Evolutionary conservation across 2,113 vertebrate genomes (phyloP).

Genomic region (Ptilorrhoa leucosticta): DNA sequence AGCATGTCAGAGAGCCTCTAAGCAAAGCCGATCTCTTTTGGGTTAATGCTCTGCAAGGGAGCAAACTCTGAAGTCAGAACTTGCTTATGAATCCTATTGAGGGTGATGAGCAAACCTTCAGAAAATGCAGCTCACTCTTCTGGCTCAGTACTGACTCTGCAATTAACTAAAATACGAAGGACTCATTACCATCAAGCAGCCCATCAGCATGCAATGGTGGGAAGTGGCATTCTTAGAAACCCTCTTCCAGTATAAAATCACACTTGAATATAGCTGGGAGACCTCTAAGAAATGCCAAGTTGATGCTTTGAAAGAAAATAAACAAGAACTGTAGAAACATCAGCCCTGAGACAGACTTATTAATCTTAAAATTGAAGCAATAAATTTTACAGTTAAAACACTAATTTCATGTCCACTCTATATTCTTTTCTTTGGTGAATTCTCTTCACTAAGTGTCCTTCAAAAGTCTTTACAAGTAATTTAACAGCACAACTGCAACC

Average conservation of each 20-base stretch:
- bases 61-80: background rate
- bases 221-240: background rate
- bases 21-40: background rate
- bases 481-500: background rate
- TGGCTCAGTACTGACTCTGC: background rate
- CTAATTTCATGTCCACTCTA: background rate
- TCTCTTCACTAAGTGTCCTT: background rate
- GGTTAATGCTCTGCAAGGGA: background rate
- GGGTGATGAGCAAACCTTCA: background rate
- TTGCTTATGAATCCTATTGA: background rate
- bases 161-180: conserved; percentile 9
- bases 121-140: background rate
- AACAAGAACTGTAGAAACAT: background rate
- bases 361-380: background rate
- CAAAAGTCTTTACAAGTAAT: background rate
- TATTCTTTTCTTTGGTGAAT: background rate
- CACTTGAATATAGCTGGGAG: background rate
- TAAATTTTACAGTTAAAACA: background rate
- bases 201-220: background rate
- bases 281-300: background rate
- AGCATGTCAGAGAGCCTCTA: background rate
- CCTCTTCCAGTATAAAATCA: background rate
- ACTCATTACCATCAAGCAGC: background rate
- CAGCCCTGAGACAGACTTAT: background rate
- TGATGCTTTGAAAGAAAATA: background rate